Evolutionary conservation across 2,888 invertebrate genomes (phyloP).

Genomic region (Eilema depressum): DNA sequence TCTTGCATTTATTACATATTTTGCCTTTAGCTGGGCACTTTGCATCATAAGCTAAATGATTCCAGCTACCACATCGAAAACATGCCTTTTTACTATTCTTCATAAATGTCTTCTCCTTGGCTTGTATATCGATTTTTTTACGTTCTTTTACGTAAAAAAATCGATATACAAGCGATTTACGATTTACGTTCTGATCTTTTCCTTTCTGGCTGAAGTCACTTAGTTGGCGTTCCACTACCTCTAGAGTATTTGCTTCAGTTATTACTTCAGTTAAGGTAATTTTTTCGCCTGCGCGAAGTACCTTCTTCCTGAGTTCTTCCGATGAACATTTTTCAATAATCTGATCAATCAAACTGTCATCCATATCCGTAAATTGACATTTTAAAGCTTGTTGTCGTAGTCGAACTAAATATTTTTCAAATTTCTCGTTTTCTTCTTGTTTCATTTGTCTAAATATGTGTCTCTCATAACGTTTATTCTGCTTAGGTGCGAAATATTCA

Average conservation of each 20-base stretch:
- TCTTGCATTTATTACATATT: conserved; percentile 21
- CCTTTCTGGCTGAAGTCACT: no score
- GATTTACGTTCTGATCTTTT: neutral
- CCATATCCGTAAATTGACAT: conserved; percentile 5
- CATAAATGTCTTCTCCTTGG: neutral
- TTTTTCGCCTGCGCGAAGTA: neutral
- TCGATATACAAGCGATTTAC: no score
- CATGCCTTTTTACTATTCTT: neutral
- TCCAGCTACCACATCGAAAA: conserved; percentile 21
- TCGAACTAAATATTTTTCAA: conserved; percentile 21
- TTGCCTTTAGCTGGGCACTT: conserved; percentile 33
- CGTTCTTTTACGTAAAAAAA: no score
- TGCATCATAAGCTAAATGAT: conserved; percentile 13
- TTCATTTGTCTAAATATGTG: conserved; percentile 21
- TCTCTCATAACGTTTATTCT: conserved; percentile 20
- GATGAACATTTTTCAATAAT: conserved; percentile 5
- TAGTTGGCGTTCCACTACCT: neutral
- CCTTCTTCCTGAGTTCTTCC: conserved; percentile 2
- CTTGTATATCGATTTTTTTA: neutral
- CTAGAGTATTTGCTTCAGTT: conserved; percentile 9
- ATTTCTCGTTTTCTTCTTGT: conserved; percentile 20
- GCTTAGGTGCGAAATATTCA: conserved; percentile 20
- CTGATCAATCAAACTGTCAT: conserved; percentile 7
- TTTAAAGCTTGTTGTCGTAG: conserved; percentile 17
- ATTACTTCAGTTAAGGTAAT: conserved; percentile 1